A percentile compares a stretch with the other conserved stretches of the same genome.
Conservation (phyloP, 2,888 invertebrate genomes). For the Pocota personata region DNA sequence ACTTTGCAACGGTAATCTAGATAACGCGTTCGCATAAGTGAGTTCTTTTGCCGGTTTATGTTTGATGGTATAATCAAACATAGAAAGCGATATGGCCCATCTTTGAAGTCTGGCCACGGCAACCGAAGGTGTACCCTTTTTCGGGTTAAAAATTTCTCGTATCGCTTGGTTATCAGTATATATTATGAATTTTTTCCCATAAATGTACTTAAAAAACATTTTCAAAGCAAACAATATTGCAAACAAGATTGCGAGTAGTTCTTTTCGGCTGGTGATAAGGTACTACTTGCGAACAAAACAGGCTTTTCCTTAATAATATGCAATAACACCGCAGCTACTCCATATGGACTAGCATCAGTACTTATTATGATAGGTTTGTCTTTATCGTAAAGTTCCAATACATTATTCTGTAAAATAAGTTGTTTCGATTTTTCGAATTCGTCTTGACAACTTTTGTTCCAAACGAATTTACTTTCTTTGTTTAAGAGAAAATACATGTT, state of each 20-base stretch:
- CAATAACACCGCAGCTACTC: background rate
- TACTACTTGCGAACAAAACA: conserved; percentile 26
- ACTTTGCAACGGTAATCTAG: conserved; percentile 33
- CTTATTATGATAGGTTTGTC: conserved; percentile 11
- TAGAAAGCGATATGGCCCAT: conserved; percentile 14
- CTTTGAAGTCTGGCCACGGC: background rate
- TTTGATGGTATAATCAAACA: conserved; percentile 20
- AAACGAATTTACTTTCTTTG: background rate
- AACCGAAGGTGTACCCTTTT: conserved; percentile 10
- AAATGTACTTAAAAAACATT: conserved; percentile 80
- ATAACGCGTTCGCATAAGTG: conserved; percentile 27
- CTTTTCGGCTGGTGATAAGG: conserved; percentile 11
- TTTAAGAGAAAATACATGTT: conserved; percentile 9
- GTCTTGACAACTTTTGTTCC: conserved; percentile 5
- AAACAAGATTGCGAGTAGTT: conserved; percentile 76
- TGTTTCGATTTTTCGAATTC: conserved; percentile 19
- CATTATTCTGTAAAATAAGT: conserved; percentile 5
- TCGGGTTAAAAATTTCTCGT: conserved; percentile 67
- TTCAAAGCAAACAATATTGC: conserved; percentile 78
- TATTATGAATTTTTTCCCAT: conserved; percentile 76
- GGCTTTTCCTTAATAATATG: conserved; percentile 7
- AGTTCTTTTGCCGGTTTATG: conserved; percentile 16
- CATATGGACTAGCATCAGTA: conserved; percentile 9
- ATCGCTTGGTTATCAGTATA: conserved; percentile 73
- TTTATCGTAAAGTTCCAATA: background rate